A percentile compares a stretch with the other conserved stretches of the same genome.
phyloP scores from a whole-genome alignment of 2,113 vertebrate genomes.

The Trematocara zebra region DNA sequence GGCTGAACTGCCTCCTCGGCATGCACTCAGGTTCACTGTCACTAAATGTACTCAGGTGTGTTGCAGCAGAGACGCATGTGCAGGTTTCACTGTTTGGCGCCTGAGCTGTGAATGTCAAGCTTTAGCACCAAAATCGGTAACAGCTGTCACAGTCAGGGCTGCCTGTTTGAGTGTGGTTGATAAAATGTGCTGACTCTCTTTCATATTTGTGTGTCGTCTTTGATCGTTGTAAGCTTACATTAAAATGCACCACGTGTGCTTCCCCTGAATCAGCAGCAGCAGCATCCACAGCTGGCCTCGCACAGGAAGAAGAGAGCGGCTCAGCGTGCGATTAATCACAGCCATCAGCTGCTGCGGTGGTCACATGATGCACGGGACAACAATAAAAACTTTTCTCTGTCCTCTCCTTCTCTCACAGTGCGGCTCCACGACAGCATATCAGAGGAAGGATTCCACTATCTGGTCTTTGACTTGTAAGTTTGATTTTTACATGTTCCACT shows the following conservation, averaged over 20 bases:
- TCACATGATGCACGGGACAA: not conserved
- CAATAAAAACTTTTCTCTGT: not conserved
- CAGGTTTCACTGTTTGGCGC: no score
- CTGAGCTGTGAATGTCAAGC: not conserved
- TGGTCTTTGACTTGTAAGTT: constrained; percentile 68
- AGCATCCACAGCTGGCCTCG: not conserved
- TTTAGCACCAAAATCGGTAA: not conserved
- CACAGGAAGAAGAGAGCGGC: not conserved
- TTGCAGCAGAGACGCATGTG: no score
- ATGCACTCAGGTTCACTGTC: no score
- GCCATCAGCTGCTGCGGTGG: not conserved
- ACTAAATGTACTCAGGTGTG: no score
- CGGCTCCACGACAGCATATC: constrained; percentile 68
- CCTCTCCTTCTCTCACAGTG: constrained; percentile 27
- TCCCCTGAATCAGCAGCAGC: not conserved
- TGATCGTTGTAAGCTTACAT: not conserved
- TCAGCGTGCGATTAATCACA: not conserved
- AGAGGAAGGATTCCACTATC: constrained; percentile 68
- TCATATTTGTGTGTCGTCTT: not conserved
- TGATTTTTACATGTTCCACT: not conserved
- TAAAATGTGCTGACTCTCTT: not conserved
- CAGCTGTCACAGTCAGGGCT: not conserved
- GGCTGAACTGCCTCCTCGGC: no score
- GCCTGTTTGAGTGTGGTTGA: not conserved
- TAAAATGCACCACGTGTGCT: not conserved